Evolutionary conservation across 2,797 vertebrate species (phyloP), one percentile per base, ranked within the genome.

Genomic region (Centroberyx gerrardi): DNA sequence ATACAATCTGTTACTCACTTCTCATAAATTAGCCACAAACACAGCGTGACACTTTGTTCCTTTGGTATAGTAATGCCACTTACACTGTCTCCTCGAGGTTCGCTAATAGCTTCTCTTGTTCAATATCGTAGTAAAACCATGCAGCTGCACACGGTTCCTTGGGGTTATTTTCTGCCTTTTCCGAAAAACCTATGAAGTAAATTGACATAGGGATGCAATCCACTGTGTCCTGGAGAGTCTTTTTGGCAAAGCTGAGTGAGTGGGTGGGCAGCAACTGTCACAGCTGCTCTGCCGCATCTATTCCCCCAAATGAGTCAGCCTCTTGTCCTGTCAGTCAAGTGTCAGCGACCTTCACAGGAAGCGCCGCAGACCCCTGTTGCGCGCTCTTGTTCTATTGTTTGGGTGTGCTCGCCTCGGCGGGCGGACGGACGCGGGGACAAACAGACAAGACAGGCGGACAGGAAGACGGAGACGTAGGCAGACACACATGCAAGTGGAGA

Each of bases 261-360:
- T 85, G 88, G 72, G 87, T 84, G 88, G 91, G 83, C 82, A 84
- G 85, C 62, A 81, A 76, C 88, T 91, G 91, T 90, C 90, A 88
- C 70, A 54, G 67, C 27, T 48, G 51, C 79, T 87, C 68, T 6
- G 12, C 79, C 75, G 81, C 78, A 82, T 88, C 88, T 84, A 83
- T 83, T 85, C 74, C 61, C 75, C 76, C 42, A 68, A 87, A 85
- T 60, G 63, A 86, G 80, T 78, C 65, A 85, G 85, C 60, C 5
- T 46, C 84, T 85, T 82, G 87, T 88, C 86, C 83, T 81, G 87
- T 89, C 92, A 90, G 81, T 87, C 87, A 90, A 83, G 82, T 89
- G 61, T 84, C 64, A 77, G 6, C 78, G 84, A 90, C 90, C 87
- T 89, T 90, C 89, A 81, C 64, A 55, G 48, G 62, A 74, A 58